Evolutionary conservation across 1,140 invertebrate genomes (phyloP).

Genomic region (Ips typographus): DNA sequence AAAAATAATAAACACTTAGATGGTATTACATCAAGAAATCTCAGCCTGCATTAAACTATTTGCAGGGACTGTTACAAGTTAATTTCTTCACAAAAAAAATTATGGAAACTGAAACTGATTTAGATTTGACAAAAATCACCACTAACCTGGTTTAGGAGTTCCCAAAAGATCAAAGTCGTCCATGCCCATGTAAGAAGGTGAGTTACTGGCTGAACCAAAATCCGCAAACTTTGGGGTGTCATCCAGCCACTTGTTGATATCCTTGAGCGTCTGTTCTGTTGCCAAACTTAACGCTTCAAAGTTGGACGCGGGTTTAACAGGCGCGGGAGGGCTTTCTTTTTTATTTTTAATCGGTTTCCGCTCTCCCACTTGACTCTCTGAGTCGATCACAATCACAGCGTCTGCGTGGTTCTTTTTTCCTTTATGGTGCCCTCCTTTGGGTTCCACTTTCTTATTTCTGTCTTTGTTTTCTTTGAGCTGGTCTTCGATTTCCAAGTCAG

Average conservation of each 20-base stretch:
- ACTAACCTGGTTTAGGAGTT: not conserved
- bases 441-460: slow-evolving; percentile 44
- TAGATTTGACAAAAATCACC: too few relatives aligned
- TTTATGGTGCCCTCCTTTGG: slow-evolving; percentile 33
- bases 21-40: too few relatives aligned
- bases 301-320: slow-evolving; percentile 3
- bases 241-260: slow-evolving; percentile 86
- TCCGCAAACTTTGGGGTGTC: slow-evolving; percentile 74
- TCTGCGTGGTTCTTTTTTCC: not conserved
- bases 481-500: slow-evolving; percentile 40
- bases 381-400: not conserved
- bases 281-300: slow-evolving; percentile 76
- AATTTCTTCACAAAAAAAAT: too few relatives aligned
- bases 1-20: too few relatives aligned
- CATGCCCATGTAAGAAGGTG: slow-evolving; percentile 59
- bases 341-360: not conserved
- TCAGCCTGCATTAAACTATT: too few relatives aligned
- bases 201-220: slow-evolving; percentile 73
- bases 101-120: too few relatives aligned
- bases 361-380: too few relatives aligned
- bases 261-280: slow-evolving; percentile 81
- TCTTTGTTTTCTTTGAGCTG: slow-evolving; percentile 44
- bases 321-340: not conserved
- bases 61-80: too few relatives aligned
- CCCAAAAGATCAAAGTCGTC: slow-evolving; percentile 56